Conservation (phyloP, 2,113 vertebrate genomes). For the Daubentonia madagascariensis region DNA sequence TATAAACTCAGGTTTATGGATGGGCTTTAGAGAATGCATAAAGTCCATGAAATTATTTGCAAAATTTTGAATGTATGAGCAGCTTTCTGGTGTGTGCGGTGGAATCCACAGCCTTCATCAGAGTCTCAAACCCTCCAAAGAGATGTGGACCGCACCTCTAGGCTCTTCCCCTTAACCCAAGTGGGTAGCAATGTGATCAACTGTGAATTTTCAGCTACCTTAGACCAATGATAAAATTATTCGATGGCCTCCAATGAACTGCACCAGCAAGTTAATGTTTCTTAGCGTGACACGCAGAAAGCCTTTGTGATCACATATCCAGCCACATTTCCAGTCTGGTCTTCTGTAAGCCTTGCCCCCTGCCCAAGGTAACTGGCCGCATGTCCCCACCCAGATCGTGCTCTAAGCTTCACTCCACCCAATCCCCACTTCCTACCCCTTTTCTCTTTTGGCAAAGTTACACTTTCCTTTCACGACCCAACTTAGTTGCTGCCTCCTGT, state of each 20-base stretch:
- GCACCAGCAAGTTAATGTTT: neutral
- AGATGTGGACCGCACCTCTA: neutral
- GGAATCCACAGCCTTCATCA: neutral
- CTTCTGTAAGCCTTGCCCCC: neutral
- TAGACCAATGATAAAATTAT: neutral
- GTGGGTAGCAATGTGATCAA: neutral
- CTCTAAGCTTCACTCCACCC: neutral
- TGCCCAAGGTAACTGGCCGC: neutral
- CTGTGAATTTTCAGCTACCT: neutral
- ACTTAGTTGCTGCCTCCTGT: neutral
- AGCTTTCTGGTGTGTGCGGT: neutral
- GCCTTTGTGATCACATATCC: neutral
- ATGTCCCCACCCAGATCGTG: neutral
- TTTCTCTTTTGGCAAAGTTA: neutral
- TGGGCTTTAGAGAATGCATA: neutral
- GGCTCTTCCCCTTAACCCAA: neutral
- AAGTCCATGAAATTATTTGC: neutral
- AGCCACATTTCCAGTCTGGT: neutral
- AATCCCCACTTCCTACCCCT: neutral
- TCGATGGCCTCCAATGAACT: neutral
- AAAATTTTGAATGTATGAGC: neutral
- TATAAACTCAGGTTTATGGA: neutral
- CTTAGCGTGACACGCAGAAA: neutral
- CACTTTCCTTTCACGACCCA: neutral
- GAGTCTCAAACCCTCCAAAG: neutral